phyloP scores from a whole-genome alignment of 2,888 invertebrate genomes.

The Zygaena filipendulae region DNA sequence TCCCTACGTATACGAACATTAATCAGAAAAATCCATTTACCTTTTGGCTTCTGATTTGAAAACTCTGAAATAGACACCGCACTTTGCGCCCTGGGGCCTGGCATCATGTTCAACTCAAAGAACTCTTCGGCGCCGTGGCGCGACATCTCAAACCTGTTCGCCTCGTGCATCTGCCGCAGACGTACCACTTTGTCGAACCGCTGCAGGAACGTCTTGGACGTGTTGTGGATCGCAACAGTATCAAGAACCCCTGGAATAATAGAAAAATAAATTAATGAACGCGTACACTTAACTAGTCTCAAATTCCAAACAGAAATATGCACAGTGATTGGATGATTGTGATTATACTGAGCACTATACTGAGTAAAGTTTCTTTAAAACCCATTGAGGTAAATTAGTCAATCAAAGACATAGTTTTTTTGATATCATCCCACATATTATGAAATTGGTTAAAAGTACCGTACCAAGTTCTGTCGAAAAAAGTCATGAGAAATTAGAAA shows the following conservation, averaged over 20 bases:
- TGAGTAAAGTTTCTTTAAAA: no score
- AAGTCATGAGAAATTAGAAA: no score
- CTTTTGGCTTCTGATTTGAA: slow-evolving; percentile 32
- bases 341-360: no score
- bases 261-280: background rate
- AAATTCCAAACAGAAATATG: no score
- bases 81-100: slow-evolving; percentile 38
- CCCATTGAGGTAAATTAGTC: no score
- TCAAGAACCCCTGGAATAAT: slow-evolving; percentile 67
- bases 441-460: no score
- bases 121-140: slow-evolving; percentile 44
- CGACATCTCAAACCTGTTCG: slow-evolving; percentile 33
- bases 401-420: no score
- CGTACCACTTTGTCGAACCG: slow-evolving; percentile 69
- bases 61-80: slow-evolving; percentile 34
- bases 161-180: slow-evolving; percentile 45
- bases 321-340: no score
- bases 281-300: background rate
- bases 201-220: slow-evolving; percentile 70
- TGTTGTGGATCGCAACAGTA: slow-evolving; percentile 65
- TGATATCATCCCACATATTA: no score
- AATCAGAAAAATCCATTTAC: slow-evolving; percentile 26
- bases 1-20: no score
- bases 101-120: slow-evolving; percentile 49
- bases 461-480: no score